Evolutionary conservation across 2,113 vertebrate genomes (phyloP).

Genomic region (Recurvirostra avosetta): DNA sequence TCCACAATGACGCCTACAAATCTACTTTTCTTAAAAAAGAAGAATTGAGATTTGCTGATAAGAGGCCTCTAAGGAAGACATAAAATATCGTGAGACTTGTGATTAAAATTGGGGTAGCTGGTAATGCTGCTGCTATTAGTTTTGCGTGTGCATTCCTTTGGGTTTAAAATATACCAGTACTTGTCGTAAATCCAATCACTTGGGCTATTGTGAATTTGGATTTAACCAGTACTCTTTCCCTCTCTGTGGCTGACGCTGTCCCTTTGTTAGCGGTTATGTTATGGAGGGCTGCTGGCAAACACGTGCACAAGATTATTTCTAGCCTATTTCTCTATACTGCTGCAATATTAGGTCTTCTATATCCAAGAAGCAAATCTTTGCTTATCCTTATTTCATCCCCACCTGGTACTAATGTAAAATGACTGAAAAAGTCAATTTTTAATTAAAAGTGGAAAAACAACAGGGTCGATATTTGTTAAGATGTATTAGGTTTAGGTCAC

Average conservation of each 20-base stretch:
- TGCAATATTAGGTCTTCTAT: not conserved
- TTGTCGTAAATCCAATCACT: not conserved
- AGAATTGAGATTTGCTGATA: not conserved
- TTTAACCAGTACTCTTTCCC: not conserved
- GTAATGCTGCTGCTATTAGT: not conserved
- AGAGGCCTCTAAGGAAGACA: not conserved
- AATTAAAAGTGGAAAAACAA: conserved; percentile 65
- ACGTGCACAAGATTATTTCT: not conserved
- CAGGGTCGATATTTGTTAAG: not conserved
- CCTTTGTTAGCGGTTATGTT: not conserved
- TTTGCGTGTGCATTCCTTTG: not conserved
- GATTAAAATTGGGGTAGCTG: not conserved
- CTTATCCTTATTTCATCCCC: not conserved
- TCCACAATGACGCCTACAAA: not conserved
- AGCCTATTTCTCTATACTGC: not conserved
- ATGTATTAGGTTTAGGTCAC: not conserved
- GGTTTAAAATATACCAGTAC: not conserved
- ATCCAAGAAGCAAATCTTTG: not conserved
- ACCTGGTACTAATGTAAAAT: conserved; percentile 50
- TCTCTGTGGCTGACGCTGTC: not conserved
- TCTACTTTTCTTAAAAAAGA: not conserved
- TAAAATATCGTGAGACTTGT: not conserved
- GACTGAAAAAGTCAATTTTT: conserved; percentile 56
- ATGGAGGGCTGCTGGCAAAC: not conserved
- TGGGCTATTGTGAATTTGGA: not conserved